A percentile compares a stretch with the other conserved stretches of the same genome.
Evolutionary conservation across 2,113 vertebrate genomes (phyloP).

Genomic region (Vulpes vulpes): DNA sequence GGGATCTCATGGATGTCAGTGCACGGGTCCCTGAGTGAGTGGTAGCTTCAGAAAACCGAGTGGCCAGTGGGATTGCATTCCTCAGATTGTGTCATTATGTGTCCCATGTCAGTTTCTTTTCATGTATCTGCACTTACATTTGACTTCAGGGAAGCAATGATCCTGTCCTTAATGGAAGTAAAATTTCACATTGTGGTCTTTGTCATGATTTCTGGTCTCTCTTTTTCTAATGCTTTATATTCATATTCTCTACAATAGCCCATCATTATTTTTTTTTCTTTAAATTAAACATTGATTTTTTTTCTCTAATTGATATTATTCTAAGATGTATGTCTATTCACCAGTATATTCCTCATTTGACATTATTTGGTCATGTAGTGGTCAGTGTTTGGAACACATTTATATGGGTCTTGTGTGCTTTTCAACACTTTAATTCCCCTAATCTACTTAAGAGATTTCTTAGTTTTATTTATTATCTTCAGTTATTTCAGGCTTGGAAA

Average conservation of each 20-base stretch:
- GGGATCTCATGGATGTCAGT: neutral
- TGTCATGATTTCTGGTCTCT: neutral
- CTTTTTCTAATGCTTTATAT: neutral
- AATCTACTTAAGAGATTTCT: neutral
- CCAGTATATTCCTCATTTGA: neutral
- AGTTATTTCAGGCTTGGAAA: neutral
- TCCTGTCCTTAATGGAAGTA: neutral
- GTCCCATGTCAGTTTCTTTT: neutral
- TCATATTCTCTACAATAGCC: neutral
- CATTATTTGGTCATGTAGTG: neutral
- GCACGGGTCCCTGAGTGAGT: neutral
- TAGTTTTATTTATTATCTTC: neutral
- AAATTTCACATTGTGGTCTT: neutral
- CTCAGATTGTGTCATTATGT: neutral
- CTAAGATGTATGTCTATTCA: neutral
- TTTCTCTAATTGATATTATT: neutral
- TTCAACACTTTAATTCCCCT: neutral
- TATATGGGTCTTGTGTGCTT: neutral
- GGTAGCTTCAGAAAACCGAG: neutral
- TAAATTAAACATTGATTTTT: neutral
- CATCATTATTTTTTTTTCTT: neutral
- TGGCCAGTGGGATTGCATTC: neutral
- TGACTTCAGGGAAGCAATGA: neutral
- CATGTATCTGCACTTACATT: neutral
- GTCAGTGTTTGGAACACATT: neutral